phyloP scores from a whole-genome alignment of 2,888 invertebrate genomes.

The Temnothorax unifasciatus region DNA sequence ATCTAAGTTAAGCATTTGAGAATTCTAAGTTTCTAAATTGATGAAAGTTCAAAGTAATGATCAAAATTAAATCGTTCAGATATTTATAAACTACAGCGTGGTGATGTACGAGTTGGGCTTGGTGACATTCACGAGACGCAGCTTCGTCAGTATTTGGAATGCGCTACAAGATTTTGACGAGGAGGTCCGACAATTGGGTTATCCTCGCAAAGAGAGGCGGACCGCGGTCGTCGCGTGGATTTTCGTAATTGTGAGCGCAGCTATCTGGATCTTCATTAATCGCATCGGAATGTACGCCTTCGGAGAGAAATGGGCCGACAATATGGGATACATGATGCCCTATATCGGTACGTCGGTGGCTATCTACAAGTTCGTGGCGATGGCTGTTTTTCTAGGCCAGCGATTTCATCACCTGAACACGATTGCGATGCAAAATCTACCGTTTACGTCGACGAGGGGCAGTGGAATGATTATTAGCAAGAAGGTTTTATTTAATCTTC shows the following conservation, averaged over 20 bases:
- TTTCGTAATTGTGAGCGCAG: conserved; percentile 54
- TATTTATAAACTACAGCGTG: conserved; percentile 74
- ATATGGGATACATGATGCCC: conserved; percentile 77
- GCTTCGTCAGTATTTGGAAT: conserved; percentile 80
- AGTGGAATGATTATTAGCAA: conserved; percentile 45
- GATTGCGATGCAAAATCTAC: conserved; percentile 74
- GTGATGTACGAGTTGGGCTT: conserved; percentile 71
- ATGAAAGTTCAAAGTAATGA: background rate
- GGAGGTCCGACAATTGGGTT: conserved; percentile 72
- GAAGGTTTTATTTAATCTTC: conserved; percentile 52
- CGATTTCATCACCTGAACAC: conserved; percentile 80
- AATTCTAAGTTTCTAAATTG: background rate
- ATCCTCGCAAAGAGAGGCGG: conserved; percentile 72
- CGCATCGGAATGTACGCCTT: conserved; percentile 80
- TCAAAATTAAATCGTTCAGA: conserved; percentile 40
- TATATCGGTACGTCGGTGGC: conserved; percentile 78
- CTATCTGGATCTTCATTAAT: conserved; percentile 76
- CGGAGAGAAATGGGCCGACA: conserved; percentile 74
- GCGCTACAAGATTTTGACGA: conserved; percentile 81
- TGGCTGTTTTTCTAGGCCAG: conserved; percentile 79
- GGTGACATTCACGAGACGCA: conserved; percentile 65
- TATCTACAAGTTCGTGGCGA: conserved; percentile 79
- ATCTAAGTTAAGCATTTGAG: background rate
- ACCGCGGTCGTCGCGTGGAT: conserved; percentile 72
- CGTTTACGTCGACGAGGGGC: background rate